Conservation (phyloP, 2,797 vertebrate species). For the Agapornis canus region DNA sequence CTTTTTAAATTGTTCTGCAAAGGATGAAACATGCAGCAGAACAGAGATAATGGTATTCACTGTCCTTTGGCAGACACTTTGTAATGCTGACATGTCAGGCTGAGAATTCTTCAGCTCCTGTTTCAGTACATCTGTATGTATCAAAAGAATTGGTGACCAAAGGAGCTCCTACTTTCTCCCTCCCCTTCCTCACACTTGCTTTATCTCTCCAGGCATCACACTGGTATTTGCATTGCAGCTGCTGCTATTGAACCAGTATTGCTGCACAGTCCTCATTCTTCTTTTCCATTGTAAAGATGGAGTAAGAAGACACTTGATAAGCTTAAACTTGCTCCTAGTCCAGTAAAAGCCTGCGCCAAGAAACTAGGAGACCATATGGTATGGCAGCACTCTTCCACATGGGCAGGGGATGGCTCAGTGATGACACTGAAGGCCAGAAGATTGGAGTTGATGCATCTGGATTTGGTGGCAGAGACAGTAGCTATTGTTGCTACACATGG, state of each 20-base stretch:
- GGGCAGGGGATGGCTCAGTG: neutral
- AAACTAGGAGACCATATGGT: rapidly evolving
- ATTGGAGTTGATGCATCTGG: neutral
- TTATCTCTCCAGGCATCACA: neutral
- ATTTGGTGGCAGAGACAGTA: neutral
- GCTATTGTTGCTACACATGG: neutral
- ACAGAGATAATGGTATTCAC: neutral
- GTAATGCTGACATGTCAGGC: neutral
- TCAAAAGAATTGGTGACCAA: neutral
- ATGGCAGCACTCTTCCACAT: neutral
- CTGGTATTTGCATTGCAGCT: neutral
- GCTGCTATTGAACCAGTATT: neutral
- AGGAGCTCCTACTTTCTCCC: neutral
- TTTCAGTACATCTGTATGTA: neutral
- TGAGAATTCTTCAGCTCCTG: neutral
- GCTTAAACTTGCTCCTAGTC: neutral
- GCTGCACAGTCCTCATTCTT: neutral
- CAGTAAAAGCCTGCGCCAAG: neutral
- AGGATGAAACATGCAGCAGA: neutral
- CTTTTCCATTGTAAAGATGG: neutral
- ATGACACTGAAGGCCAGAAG: neutral
- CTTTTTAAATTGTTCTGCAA: neutral
- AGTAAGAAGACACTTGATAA: neutral
- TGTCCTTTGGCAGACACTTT: neutral
- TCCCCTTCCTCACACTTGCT: neutral